These are phyloP conservation scores for Drosophila atripex DNA, from an alignment of 2,888 invertebrate genomes.

Conservation along the genomic window DNA sequence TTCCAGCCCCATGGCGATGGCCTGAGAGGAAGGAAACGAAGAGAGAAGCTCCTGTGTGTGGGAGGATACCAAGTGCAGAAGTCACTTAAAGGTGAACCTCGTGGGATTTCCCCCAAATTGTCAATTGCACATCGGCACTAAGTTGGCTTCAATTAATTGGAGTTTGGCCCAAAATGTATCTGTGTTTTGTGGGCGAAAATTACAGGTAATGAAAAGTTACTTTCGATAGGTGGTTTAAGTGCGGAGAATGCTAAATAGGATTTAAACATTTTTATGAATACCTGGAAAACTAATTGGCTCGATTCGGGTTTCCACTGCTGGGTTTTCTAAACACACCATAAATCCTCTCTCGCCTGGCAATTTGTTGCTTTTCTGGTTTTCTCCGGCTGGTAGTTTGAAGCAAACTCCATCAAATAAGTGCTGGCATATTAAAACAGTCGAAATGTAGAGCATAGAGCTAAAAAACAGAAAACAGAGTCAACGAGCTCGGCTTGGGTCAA, in stretches of 20 bases:
- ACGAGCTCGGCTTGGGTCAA: conserved; percentile 49
- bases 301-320: not conserved
- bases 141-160: conserved; percentile 45
- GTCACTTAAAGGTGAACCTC: conserved; percentile 43
- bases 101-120: conserved; percentile 42
- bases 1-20: not conserved
- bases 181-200: not conserved
- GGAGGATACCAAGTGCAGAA: conserved; percentile 26
- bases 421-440: conserved; percentile 42
- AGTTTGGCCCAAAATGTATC: conserved; percentile 14
- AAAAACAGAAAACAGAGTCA: conserved; percentile 30
- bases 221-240: not conserved
- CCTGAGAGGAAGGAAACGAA: not conserved
- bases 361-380: conserved; percentile 20
- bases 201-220: conserved; percentile 26
- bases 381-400: not conserved
- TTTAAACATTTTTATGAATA: not conserved
- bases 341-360: conserved; percentile 16
- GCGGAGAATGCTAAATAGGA: not conserved
- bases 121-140: conserved; percentile 35
- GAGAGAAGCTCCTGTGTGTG: not conserved
- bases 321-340: conserved; percentile 15
- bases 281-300: not conserved
- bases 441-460: not conserved
- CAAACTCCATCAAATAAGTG: conserved; percentile 34